Percentiles rank a stretch among this genome's conserved stretches.
Evolutionary conservation across 2,797 vertebrate genomes (phyloP).

Genomic region (Philypnodon macrostomus): DNA sequence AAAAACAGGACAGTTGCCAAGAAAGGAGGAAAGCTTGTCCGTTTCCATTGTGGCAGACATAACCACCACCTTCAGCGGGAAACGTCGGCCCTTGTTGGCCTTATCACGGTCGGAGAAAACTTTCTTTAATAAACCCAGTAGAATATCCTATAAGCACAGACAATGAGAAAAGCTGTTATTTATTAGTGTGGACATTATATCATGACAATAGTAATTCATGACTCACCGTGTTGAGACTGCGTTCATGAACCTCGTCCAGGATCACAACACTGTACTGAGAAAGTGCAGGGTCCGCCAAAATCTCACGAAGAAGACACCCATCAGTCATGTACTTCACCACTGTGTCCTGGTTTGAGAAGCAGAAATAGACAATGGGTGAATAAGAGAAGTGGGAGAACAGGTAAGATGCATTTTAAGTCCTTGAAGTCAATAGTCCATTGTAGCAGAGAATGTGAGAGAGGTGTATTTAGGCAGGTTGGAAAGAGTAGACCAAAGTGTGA

Average conservation of each 20-base stretch:
- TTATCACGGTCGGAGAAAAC: slow-evolving; percentile 73
- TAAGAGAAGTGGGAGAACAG: too few species aligned
- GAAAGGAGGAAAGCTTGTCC: slow-evolving; percentile 88
- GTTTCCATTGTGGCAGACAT: slow-evolving; percentile 97
- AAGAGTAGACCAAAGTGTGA: too few species aligned
- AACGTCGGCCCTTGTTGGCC: slow-evolving; percentile 62
- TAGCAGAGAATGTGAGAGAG: too few species aligned
- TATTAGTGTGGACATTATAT: background rate
- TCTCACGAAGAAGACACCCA: slow-evolving; percentile 91
- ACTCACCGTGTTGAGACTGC: slow-evolving; percentile 95
- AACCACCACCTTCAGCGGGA: slow-evolving; percentile 87
- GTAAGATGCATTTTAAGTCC: too few species aligned
- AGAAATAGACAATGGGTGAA: too few species aligned
- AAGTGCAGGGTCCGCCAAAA: slow-evolving; percentile 85
- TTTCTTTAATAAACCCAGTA: slow-evolving; percentile 92
- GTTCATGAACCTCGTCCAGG: slow-evolving; percentile 94
- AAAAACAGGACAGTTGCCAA: slow-evolving; percentile 85
- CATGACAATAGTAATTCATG: background rate
- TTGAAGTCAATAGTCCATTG: too few species aligned
- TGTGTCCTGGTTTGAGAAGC: slow-evolving; percentile 78
- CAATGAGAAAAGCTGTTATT: background rate
- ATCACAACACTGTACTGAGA: slow-evolving; percentile 87
- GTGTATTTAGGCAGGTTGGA: too few species aligned
- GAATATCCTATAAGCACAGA: slow-evolving; percentile 82
- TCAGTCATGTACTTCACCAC: slow-evolving; percentile 95